phyloP scores from a whole-genome alignment of 2,113 vertebrate species.

The Chlorocebus sabaeus region DNA sequence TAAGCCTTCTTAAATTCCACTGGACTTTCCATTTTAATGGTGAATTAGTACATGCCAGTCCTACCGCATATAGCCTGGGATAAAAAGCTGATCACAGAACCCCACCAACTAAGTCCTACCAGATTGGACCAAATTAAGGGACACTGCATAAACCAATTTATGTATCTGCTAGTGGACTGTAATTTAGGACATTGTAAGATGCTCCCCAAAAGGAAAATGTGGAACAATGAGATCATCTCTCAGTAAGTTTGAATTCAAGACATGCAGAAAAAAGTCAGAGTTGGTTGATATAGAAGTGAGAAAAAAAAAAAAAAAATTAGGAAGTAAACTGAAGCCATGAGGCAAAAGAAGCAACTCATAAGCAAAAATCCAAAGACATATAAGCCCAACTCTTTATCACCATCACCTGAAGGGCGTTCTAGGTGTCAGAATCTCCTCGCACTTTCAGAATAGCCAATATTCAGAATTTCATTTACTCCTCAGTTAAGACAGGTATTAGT shows the following conservation, averaged over 20 bases:
- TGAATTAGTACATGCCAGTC: background rate
- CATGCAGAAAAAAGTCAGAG: background rate
- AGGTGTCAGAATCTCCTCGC: accelerated
- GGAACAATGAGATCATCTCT: background rate
- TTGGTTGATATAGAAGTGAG: background rate
- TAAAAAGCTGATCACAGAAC: background rate
- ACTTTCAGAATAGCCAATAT: background rate
- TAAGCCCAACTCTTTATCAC: background rate
- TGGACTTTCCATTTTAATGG: background rate
- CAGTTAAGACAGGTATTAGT: background rate
- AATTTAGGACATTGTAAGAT: background rate
- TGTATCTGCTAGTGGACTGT: background rate
- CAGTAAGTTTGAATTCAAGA: background rate
- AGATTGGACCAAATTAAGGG: background rate
- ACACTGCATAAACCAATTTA: background rate
- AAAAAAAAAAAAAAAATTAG: too few species aligned
- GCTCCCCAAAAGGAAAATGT: background rate
- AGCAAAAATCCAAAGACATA: background rate
- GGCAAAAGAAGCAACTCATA: background rate
- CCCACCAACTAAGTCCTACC: background rate
- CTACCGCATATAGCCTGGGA: background rate
- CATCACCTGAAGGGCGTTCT: background rate
- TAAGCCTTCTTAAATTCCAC: background rate
- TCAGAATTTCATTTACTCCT: background rate
- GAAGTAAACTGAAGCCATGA: background rate